A percentile compares a stretch with the other conserved stretches of the same genome.
These are phyloP conservation scores for Chiloscyllium plagiosum DNA, from an alignment of 2,113 vertebrate species.

Conservation along the genomic window DNA sequence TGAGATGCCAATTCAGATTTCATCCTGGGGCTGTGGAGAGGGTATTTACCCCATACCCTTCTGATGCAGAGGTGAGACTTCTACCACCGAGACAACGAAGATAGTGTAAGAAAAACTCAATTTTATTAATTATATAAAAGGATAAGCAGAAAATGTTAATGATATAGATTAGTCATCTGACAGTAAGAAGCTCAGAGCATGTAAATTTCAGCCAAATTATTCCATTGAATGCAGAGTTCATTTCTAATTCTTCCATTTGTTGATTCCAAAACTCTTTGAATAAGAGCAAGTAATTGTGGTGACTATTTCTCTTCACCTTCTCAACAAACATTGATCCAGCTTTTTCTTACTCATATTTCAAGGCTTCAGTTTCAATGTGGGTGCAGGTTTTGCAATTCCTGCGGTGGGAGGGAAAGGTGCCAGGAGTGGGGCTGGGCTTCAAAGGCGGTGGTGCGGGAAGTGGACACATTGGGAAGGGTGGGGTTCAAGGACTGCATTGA, in stretches of 20 bases:
- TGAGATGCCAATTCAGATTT: background rate
- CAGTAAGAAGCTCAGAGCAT: background rate
- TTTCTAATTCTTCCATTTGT: background rate
- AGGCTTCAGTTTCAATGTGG: background rate
- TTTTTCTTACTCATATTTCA: background rate
- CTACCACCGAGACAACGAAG: background rate
- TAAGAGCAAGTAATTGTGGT: background rate
- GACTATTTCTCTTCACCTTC: background rate
- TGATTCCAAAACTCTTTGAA: background rate
- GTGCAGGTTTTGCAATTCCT: no score
- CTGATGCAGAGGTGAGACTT: background rate
- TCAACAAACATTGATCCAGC: background rate
- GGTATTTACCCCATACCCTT: background rate
- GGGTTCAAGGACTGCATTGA: no score
- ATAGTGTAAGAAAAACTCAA: background rate
- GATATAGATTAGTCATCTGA: background rate
- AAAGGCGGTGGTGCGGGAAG: no score
- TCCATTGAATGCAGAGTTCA: background rate
- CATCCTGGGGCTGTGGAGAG: background rate
- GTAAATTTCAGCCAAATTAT: no score
- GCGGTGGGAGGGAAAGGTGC: no score
- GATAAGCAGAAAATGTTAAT: background rate
- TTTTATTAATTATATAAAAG: background rate
- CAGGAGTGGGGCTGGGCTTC: no score
- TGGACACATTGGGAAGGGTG: no score